Evolutionary conservation across 2,113 vertebrate genomes (phyloP).

Genomic region (Phrynosoma platyrhinos): DNA sequence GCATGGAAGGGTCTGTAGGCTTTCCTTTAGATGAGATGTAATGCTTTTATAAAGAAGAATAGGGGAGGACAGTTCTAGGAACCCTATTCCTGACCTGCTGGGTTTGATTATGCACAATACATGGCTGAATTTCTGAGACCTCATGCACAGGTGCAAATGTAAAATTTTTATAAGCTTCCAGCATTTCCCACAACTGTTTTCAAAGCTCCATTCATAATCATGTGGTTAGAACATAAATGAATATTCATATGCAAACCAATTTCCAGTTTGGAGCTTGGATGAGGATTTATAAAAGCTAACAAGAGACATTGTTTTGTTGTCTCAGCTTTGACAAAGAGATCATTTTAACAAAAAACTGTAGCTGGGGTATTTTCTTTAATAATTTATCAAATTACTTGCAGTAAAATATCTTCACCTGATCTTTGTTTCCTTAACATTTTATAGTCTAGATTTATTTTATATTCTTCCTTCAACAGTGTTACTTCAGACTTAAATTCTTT

Average conservation of each 20-base stretch:
- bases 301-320: slow-evolving; percentile 52
- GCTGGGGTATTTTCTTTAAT: slow-evolving; percentile 61
- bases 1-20: slow-evolving; percentile 21
- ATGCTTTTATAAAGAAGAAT: slow-evolving; percentile 30
- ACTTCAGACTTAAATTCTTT: slow-evolving; percentile 55
- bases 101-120: background rate
- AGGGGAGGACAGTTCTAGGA: slow-evolving; percentile 17
- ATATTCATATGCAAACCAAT: slow-evolving; percentile 55
- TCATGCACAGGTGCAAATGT: slow-evolving; percentile 34
- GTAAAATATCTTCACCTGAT: slow-evolving; percentile 60
- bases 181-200: slow-evolving; percentile 40
- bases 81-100: slow-evolving; percentile 30
- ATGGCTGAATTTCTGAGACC: slow-evolving; percentile 27
- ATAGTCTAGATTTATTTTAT: slow-evolving; percentile 59
- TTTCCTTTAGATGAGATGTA: slow-evolving; percentile 52
- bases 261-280: slow-evolving; percentile 55
- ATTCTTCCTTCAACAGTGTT: slow-evolving; percentile 45
- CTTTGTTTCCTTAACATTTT: slow-evolving; percentile 60
- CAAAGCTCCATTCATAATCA: slow-evolving; percentile 57
- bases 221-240: slow-evolving; percentile 45
- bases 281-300: slow-evolving; percentile 36
- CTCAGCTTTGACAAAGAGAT: slow-evolving; percentile 1
- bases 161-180: slow-evolving; percentile 23
- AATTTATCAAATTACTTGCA: slow-evolving; percentile 68
- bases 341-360: slow-evolving; percentile 23